Conservation (phyloP, 1,140 invertebrate genomes). For the Hirudo medicinalis region DNA sequence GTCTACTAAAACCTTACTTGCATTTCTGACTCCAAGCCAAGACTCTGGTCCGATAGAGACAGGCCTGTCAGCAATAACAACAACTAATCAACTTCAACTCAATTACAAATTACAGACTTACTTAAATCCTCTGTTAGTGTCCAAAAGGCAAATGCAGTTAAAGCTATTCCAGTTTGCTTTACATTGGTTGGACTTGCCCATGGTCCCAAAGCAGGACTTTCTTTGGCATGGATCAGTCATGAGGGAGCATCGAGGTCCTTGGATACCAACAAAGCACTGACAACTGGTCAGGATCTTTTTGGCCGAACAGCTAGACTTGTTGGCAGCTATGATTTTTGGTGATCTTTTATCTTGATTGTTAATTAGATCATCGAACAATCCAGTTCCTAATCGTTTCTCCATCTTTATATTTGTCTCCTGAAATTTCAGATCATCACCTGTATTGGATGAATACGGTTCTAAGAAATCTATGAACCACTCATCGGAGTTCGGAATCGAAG, state of each 20-base stretch:
- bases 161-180: neutral
- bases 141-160: conserved; percentile 3
- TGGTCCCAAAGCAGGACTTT: neutral
- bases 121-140: neutral
- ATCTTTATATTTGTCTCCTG: neutral
- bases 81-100: neutral
- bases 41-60: neutral
- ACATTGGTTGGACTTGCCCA: neutral
- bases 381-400: neutral
- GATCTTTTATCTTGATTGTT: neutral
- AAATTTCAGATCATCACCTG: neutral
- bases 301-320: neutral
- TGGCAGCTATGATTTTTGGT: neutral
- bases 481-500: no score
- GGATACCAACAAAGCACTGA: neutral
- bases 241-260: neutral
- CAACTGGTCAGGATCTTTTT: neutral
- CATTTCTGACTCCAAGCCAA: neutral
- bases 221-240: neutral
- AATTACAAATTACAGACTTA: neutral
- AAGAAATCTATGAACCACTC: no score
- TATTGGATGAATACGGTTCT: no score
- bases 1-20: neutral
- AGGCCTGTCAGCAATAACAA: neutral
- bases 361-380: neutral